Evolutionary conservation across 2,113 vertebrate species (phyloP), one percentile per base, ranked within the genome.

Genomic region (Caranx melampygus): DNA sequence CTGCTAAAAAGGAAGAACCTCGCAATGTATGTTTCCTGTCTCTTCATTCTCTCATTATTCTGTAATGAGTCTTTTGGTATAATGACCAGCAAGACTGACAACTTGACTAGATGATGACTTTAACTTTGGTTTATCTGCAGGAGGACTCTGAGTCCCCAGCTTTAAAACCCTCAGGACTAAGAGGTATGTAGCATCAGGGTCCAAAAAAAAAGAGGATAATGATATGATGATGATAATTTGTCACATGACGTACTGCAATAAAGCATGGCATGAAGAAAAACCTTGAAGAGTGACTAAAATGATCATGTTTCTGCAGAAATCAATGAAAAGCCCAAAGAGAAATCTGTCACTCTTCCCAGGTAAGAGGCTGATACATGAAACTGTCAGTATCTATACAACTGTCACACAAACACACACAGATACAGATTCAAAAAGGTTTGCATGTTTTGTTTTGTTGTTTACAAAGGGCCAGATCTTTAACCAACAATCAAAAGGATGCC

Each of bases 341-440:
- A 94, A 79, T 91, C 90, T 78, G 90, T 93, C 55, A 95, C 95
- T 0, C 73, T 96, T 45, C 94, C 96, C 35, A 95, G 96, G 96
- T 97, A 87, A 62, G 83, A 81, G 7, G 15, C 57, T 10, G 10
- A 49, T 26, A 1, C 12, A 49, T 60, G 9, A 55, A 9, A 1
- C 37, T 33, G 49, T 60, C 31, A 62, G 33, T 10, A 8, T 40
- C n/a, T 16, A 47, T 7, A 20, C 31, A 5, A 67, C 9, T 73
- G 1, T 15, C 12, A 34, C 12, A 42, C n/a, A 3, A 31, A 55
- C n/a, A 21, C n/a, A 1, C 10, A n/a, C 18, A 3, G 5, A 59
- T n/a, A 20, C 1, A 26, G 58, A 64, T 15, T 37, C 54, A 51
- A 16, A 60, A 31, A 16, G 16, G 52, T 59, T 3, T 85, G 47